Conservation (phyloP, 2,888 invertebrate species). For the Muschampia plurimacula region DNA sequence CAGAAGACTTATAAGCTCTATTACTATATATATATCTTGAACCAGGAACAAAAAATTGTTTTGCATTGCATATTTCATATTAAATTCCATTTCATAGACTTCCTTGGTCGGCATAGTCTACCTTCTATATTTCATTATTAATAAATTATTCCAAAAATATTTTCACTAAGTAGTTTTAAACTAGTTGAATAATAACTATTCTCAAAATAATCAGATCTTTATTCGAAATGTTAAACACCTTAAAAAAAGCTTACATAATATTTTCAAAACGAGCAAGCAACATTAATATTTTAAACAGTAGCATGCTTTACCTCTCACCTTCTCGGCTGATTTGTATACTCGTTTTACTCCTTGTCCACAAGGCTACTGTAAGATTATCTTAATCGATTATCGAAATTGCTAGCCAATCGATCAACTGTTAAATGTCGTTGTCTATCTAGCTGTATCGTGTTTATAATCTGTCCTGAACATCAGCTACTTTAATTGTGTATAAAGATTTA, state of each 20-base stretch:
- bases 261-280: conserved; percentile 1
- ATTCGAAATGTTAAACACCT: background rate
- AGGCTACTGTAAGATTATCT: conserved; percentile 24
- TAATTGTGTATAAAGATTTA: conserved; percentile 32
- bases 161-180: too few species aligned
- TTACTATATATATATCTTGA: too few species aligned
- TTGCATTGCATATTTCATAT: too few species aligned
- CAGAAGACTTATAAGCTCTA: too few species aligned
- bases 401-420: conserved; percentile 19
- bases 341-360: conserved; percentile 1
- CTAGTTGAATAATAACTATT: too few species aligned
- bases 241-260: background rate
- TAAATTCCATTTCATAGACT: too few species aligned
- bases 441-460: conserved; percentile 22
- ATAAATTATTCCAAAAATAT: too few species aligned
- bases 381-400: conserved; percentile 27
- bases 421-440: conserved; percentile 16
- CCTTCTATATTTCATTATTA: too few species aligned
- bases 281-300: conserved; percentile 9
- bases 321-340: conserved; percentile 9
- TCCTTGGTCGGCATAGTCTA: too few species aligned
- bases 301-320: conserved; percentile 10
- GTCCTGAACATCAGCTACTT: conserved; percentile 33
- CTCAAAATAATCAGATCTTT: too few species aligned
- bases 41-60: too few species aligned